A percentile compares a stretch with the other conserved stretches of the same genome.
Conservation (phyloP, 2,113 vertebrate genomes). For the Setophaga petechia region DNA sequence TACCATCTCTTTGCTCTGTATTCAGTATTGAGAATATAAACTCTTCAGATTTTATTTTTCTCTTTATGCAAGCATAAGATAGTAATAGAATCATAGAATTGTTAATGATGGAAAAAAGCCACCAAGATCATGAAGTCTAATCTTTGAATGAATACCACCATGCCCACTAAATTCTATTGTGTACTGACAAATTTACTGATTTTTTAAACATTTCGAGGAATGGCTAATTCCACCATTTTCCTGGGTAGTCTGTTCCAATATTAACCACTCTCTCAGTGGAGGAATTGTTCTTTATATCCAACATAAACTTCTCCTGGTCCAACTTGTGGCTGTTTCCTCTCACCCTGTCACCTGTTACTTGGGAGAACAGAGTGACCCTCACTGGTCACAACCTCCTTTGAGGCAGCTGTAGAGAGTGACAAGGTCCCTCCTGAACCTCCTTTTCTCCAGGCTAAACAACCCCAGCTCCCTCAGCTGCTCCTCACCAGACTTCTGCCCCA, state of each 20-base stretch:
- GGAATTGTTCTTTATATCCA: background rate
- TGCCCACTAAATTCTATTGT: background rate
- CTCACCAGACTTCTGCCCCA: background rate
- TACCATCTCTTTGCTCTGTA: background rate
- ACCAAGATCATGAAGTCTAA: background rate
- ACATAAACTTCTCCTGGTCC: background rate
- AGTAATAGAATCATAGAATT: background rate
- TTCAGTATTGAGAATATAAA: background rate
- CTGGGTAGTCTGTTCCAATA: background rate
- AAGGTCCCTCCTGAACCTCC: background rate
- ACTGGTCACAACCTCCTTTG: background rate
- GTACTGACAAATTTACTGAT: background rate
- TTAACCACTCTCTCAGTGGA: background rate
- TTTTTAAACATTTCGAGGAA: background rate
- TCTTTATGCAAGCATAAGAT: background rate
- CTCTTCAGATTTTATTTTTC: background rate
- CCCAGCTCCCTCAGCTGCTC: background rate
- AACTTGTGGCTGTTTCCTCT: background rate
- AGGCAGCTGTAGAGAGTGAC: background rate
- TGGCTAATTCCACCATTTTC: background rate
- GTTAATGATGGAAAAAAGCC: background rate
- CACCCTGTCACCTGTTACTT: background rate
- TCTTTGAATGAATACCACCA: background rate
- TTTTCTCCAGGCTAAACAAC: background rate
- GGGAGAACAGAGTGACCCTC: background rate